These are phyloP conservation scores for Lagorchestes hirsutus DNA, from an alignment of 2,797 vertebrate genomes.

Conservation along the genomic window DNA sequence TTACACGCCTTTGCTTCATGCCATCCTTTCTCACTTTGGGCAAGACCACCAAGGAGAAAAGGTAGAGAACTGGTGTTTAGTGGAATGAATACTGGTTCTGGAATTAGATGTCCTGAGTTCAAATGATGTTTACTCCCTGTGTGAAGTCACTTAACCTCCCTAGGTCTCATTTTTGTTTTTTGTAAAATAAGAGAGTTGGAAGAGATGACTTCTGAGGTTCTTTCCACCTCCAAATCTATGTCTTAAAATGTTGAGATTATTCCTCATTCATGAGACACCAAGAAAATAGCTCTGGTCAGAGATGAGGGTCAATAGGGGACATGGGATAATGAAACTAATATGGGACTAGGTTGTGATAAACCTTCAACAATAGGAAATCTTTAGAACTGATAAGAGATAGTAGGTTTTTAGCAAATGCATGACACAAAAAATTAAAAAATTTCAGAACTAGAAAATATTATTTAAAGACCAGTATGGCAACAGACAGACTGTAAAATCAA, in stretches of 20 bases:
- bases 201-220: background rate
- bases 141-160: background rate
- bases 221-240: background rate
- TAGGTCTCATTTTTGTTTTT: background rate
- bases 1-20: background rate
- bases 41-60: background rate
- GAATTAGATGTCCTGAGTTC: background rate
- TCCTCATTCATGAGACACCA: background rate
- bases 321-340: background rate
- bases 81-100: background rate
- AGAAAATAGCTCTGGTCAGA: background rate
- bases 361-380: background rate
- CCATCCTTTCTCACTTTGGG: background rate
- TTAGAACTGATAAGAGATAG: background rate
- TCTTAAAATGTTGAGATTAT: background rate
- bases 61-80: background rate
- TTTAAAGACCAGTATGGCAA: background rate
- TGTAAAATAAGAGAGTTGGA: background rate
- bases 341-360: background rate
- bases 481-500: background rate
- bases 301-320: background rate
- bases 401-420: background rate
- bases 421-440: background rate
- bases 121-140: background rate
- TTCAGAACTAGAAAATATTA: background rate